Percentiles rank a stretch among this genome's conserved stretches.
These are phyloP conservation scores for Pseudopleuronectes americanus DNA, from an alignment of 2,797 vertebrate species.

Conservation along the genomic window DNA sequence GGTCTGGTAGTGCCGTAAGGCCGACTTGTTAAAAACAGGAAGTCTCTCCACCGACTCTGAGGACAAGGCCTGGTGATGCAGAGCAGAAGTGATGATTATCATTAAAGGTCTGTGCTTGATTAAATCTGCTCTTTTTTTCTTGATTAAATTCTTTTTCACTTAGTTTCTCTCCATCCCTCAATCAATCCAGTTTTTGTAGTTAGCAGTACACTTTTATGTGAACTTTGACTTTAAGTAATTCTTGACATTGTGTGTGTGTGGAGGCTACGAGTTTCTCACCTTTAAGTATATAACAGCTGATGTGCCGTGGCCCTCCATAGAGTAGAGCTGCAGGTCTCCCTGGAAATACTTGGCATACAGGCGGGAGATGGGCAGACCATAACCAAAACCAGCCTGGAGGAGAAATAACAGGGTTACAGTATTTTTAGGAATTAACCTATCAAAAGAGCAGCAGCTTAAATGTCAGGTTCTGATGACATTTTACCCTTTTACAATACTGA, in stretches of 20 bases:
- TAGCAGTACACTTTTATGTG: not conserved
- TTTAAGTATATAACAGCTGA: slow-evolving; percentile 97
- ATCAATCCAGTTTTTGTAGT: not conserved
- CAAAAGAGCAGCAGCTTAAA: no score
- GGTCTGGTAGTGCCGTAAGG: slow-evolving; percentile 92
- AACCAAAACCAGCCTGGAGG: slow-evolving; percentile 95
- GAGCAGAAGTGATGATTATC: slow-evolving; percentile 3
- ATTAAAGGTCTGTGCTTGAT: slow-evolving; percentile 3
- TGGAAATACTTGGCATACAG: slow-evolving; percentile 98
- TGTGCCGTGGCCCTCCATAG: slow-evolving; percentile 96
- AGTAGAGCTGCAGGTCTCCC: slow-evolving; percentile 96
- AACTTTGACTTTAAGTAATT: not conserved
- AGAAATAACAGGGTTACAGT: not conserved
- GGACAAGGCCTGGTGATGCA: slow-evolving; percentile 88
- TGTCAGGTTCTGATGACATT: no score
- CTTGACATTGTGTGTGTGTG: not conserved
- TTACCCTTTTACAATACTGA: no score
- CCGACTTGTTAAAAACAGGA: slow-evolving; percentile 97
- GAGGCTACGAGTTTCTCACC: slow-evolving; percentile 77
- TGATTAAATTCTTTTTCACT: not conserved
- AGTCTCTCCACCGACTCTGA: slow-evolving; percentile 95
- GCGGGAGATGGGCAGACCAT: slow-evolving; percentile 97
- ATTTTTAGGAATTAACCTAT: not conserved
- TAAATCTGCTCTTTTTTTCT: not conserved
- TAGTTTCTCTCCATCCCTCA: slow-evolving; percentile 16